Base-by-base conservation (phyloP, 2,888 invertebrate genomes). In the Oscheius sp. region DNA sequence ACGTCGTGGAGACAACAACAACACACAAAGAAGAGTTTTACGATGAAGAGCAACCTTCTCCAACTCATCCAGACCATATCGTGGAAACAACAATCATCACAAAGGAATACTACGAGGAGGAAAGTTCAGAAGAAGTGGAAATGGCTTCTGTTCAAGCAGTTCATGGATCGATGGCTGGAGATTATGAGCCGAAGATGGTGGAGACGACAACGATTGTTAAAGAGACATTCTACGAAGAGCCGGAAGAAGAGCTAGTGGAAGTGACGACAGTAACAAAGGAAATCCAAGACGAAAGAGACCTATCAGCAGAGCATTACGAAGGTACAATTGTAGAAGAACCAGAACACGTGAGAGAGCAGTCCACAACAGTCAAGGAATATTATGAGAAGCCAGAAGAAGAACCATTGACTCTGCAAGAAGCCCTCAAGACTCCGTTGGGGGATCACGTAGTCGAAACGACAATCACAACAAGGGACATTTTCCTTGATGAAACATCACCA, bases 361-460 rank as follows among this genome's bases (percentile, higher is more conserved):
- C 47, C 8, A 8, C 47, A 8, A 6, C 47, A 17, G 47, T 20
- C 20, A 47, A 17, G n/a, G 20, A 47, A n/a, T n/a, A 47, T 22
- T 47, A 12, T n/a, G 47, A 47, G n/a, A n/a, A 22, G 22, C n/a
- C 17, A 22, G 36, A 36, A 36, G 36, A 36, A 9, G 8, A 36
- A 36, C 36, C 36, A 36, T 36, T 36, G 36, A n/a, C n/a, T n/a
- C n/a, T n/a, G n/a, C n/a, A n/a, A n/a, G n/a, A n/a, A n/a, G n/a
- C n/a, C n/a, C n/a, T n/a, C n/a, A n/a, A n/a, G n/a, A n/a, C n/a
- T n/a, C n/a, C n/a, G n/a, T n/a, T n/a, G n/a, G n/a, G n/a, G n/a
- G n/a, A 47, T 47, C 47, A 47, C 24, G 71, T 67, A 12, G 63
- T 67, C n/a, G 67, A 67, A 12, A 68, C 71, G 2, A 71, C 71